A percentile compares a stretch with the other conserved stretches of the same genome.
Evolutionary conservation across 2,888 invertebrate genomes (phyloP).

Genomic region (Chymomyza fuscimana): DNA sequence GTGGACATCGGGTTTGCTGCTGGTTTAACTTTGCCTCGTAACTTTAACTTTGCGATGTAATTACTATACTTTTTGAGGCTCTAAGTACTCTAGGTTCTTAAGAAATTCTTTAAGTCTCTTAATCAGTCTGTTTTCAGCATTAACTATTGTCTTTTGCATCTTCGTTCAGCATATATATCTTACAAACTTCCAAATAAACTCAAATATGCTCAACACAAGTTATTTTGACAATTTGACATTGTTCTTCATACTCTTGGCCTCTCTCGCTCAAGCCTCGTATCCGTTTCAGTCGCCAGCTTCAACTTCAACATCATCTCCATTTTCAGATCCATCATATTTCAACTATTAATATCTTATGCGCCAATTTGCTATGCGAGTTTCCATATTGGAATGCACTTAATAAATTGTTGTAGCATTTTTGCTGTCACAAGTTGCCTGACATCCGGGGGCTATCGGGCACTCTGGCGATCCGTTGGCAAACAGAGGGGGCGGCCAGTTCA

Average conservation of each 20-base stretch:
- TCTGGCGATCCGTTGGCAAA: neutral
- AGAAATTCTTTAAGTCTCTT: no score
- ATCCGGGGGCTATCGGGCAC: neutral
- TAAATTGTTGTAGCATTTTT: constrained; percentile 3
- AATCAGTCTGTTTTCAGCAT: neutral
- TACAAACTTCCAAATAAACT: neutral
- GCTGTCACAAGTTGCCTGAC: constrained; percentile 1
- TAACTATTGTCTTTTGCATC: no score
- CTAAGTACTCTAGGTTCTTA: no score
- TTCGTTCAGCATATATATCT: neutral
- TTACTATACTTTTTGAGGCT: no score
- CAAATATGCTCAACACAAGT: neutral
- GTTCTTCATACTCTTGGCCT: neutral
- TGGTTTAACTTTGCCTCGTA: no score
- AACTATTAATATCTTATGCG: constrained; percentile 1
- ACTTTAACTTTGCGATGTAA: no score
- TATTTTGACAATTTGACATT: neutral
- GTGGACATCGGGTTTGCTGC: no score
- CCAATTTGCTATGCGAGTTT: constrained; percentile 5
- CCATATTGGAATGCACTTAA: constrained; percentile 7
- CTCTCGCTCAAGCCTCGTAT: no score
- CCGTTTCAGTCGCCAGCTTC: no score
- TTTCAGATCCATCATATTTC: neutral
- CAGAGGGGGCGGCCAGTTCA: neutral
- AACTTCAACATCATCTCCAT: neutral